Evolutionary conservation across 2,888 invertebrate genomes (phyloP).

Genomic region (Blastobasis lacticolella): DNA sequence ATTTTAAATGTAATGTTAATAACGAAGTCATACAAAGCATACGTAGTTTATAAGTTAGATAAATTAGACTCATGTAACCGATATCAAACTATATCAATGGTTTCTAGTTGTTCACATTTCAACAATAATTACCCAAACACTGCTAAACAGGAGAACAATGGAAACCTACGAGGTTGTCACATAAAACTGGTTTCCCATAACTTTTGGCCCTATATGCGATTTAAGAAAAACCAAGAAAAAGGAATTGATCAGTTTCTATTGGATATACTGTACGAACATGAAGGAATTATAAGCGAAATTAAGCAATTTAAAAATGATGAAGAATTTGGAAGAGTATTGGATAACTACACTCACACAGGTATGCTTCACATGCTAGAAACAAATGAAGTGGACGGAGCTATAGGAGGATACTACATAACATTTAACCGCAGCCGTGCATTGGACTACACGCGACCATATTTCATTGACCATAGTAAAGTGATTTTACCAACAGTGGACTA

Average conservation of each 20-base stretch:
- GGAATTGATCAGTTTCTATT: slow-evolving; percentile 25
- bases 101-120: slow-evolving; percentile 7
- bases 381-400: slow-evolving; percentile 25
- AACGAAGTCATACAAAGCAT: slow-evolving; percentile 8
- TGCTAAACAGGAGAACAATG: not conserved
- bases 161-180: slow-evolving; percentile 11
- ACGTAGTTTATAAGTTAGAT: slow-evolving; percentile 13
- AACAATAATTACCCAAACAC: not conserved
- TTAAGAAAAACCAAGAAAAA: slow-evolving; percentile 10
- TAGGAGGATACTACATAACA: slow-evolving; percentile 21
- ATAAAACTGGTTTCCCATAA: slow-evolving; percentile 22
- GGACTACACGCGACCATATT: slow-evolving; percentile 12
- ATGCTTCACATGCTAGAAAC: slow-evolving; percentile 19
- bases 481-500: slow-evolving; percentile 6
- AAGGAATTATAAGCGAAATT: slow-evolving; percentile 19
- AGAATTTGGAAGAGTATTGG: slow-evolving; percentile 21
- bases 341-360: slow-evolving; percentile 14
- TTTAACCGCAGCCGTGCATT: slow-evolving; percentile 3
- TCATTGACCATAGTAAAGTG: slow-evolving; percentile 10
- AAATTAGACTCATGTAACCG: slow-evolving; percentile 7
- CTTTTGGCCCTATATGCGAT: slow-evolving; percentile 24
- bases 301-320: slow-evolving; percentile 17
- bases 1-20: slow-evolving; percentile 17
- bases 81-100: slow-evolving; percentile 2
- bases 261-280: slow-evolving; percentile 16